Evolutionary conservation across 2,797 vertebrate species (phyloP), one percentile per base, ranked within the genome.

Genomic region (Anniella stebbinsi): DNA sequence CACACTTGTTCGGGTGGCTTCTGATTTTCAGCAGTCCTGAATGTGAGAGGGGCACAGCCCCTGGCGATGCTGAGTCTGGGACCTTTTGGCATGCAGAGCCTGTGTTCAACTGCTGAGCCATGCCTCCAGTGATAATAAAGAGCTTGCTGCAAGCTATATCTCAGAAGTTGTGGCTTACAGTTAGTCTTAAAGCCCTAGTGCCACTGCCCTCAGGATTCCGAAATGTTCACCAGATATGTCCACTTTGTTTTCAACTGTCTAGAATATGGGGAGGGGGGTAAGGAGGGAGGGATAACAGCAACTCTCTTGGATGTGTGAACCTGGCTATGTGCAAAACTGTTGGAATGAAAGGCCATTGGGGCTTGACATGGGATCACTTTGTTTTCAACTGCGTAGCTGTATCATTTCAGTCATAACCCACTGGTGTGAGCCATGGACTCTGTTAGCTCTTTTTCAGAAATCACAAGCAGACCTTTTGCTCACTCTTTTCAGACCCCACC

Each of bases 231-330:
- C 77, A 38, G 15, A 41, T 72, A 21, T 80, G 28, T n/a, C 54
- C 8, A 25, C 57, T 48, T n/a, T n/a, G n/a, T n/a, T n/a, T n/a
- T n/a, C n/a, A n/a, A n/a, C n/a, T n/a, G n/a, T n/a, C n/a, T n/a
- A n/a, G n/a, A n/a, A n/a, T n/a, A n/a, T n/a, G n/a, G n/a, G 96
- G 88, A 89, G 28, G 76, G 78, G 87, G 84, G 66, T 13, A 38
- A 57, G n/a, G n/a, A 36, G 28, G 28, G 15, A 2, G 6, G 28
- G 28, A 87, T 30, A 57, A 10, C 11, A 23, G 33, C 28, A 15
- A n/a, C 48, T 36, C 25, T 66, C 10, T 36, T 36, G 38, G 54
- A 38, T 84, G 60, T 13, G 8, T 51, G 60, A 67, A 28, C 36
- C 9, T 63, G 54, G n/a, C 57, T 86, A 2, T 33, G 36, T 17